phyloP scores from a whole-genome alignment of 2,888 invertebrate species.

The Eupeodes latifasciatus region DNA sequence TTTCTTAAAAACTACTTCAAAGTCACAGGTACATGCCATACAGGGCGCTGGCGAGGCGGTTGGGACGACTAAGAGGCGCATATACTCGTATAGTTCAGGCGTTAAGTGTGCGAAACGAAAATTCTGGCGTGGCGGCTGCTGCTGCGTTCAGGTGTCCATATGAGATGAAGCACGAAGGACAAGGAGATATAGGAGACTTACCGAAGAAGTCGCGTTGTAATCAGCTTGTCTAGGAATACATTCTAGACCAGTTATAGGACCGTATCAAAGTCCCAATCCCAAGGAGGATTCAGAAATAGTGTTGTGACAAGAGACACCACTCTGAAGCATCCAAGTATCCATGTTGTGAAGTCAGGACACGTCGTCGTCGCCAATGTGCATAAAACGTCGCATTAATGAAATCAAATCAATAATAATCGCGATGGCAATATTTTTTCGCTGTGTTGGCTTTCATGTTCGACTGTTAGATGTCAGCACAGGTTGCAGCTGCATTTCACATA shows the following conservation, averaged over 20 bases:
- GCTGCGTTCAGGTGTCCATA: not conserved
- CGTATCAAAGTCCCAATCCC: not conserved
- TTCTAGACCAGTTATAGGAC: conserved; percentile 12
- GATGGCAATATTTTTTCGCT: conserved; percentile 34
- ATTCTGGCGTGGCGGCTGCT: conserved; percentile 4
- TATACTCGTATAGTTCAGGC: conserved; percentile 17
- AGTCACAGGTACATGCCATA: no score
- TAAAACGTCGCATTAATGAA: conserved; percentile 66
- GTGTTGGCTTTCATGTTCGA: conserved; percentile 47
- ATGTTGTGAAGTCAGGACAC: conserved; percentile 70
- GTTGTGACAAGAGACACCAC: conserved; percentile 52
- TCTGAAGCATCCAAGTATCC: conserved; percentile 39
- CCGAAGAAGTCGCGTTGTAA: conserved; percentile 16
- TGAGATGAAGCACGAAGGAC: not conserved
- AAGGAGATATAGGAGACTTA: not conserved
- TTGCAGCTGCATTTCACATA: conserved; percentile 56
- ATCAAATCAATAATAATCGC: conserved; percentile 74
- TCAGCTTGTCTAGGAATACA: conserved; percentile 59
- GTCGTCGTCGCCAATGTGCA: conserved; percentile 66
- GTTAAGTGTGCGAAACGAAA: conserved; percentile 58
- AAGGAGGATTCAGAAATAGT: conserved; percentile 10
- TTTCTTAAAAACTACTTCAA: no score
- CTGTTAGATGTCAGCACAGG: conserved; percentile 71
- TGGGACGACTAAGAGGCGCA: no score
- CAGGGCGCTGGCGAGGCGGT: no score